These are phyloP conservation scores for Nasonia giraulti DNA, from an alignment of 1,140 invertebrate species.

Conservation along the genomic window DNA sequence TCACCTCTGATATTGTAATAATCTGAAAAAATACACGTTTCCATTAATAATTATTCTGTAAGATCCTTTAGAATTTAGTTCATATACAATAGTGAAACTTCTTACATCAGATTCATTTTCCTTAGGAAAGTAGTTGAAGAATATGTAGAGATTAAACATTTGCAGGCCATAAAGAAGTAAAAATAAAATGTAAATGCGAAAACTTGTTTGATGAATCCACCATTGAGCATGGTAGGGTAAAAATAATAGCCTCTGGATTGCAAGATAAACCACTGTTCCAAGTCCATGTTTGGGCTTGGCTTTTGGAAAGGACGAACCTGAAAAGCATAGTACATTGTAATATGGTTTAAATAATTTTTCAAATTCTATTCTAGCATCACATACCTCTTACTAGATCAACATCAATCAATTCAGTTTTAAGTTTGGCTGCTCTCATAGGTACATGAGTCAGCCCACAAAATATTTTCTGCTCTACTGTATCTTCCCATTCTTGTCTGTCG, in stretches of 20 bases:
- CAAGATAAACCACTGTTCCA: conserved; percentile 86
- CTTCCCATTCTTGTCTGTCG: conserved; percentile 97
- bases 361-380: conserved; percentile 42
- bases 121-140: conserved; percentile 73
- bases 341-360: conserved; percentile 33
- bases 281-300: conserved; percentile 93
- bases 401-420: conserved; percentile 95
- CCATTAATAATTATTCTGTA: conserved; percentile 32
- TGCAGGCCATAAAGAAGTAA: conserved; percentile 86
- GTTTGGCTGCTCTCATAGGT: conserved; percentile 89
- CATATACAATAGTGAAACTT: conserved; percentile 48
- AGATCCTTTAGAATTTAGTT: conserved; percentile 32
- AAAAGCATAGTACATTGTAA: conserved; percentile 54
- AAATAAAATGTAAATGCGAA: conserved; percentile 82
- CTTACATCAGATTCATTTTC: conserved; percentile 69
- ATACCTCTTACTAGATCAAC: conserved; percentile 90
- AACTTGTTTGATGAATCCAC: conserved; percentile 92
- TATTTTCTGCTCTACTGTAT: conserved; percentile 92
- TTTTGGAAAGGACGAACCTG: conserved; percentile 95
- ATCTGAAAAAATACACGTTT: conserved; percentile 66
- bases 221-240: conserved; percentile 88
- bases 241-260: conserved; percentile 85
- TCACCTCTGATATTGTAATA: conserved; percentile 78
- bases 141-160: conserved; percentile 81
- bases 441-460: conserved; percentile 89